Percentiles rank a stretch among this genome's conserved stretches.
phyloP scores from a whole-genome alignment of 2,888 invertebrate species.

The Endomychus coccineus region DNA sequence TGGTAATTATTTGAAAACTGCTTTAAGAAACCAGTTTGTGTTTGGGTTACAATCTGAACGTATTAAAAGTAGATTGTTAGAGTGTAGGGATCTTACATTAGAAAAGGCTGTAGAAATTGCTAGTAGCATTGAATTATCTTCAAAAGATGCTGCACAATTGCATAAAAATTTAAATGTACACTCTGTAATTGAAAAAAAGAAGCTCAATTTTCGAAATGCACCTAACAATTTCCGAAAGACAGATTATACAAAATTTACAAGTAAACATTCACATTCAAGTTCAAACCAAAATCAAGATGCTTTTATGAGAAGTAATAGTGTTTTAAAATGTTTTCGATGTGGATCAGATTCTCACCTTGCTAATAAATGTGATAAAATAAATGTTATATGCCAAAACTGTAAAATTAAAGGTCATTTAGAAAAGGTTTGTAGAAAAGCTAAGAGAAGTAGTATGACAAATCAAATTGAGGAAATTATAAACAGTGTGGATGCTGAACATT shows the following conservation, averaged over 20 bases:
- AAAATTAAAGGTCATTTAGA: slow-evolving; percentile 1
- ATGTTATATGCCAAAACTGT: not conserved
- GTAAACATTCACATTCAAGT: too few relatives aligned
- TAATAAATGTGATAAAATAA: slow-evolving; percentile 5
- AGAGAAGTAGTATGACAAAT: not conserved
- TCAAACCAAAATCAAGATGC: not conserved
- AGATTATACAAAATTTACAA: too few relatives aligned
- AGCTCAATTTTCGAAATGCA: too few relatives aligned
- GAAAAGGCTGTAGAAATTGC: slow-evolving; percentile 20
- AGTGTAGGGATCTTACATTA: slow-evolving; percentile 21
- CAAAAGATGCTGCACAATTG: slow-evolving; percentile 14
- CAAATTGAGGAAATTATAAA: not conserved
- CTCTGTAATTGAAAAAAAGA: not conserved
- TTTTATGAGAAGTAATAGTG: not conserved
- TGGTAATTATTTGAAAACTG: slow-evolving; percentile 22
- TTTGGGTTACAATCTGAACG: slow-evolving; percentile 22
- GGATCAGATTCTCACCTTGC: not conserved
- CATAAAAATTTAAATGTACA: not conserved
- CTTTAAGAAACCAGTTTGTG: slow-evolving; percentile 25
- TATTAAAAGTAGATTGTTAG: slow-evolving; percentile 23
- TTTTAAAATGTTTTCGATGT: slow-evolving; percentile 3
- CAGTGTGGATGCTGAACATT: not conserved
- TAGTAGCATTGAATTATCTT: slow-evolving; percentile 20
- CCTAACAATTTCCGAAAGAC: too few relatives aligned
- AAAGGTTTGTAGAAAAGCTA: slow-evolving; percentile 1